Conservation (phyloP, 2,113 vertebrate species). For the Psammodynastes pulverulentus region DNA sequence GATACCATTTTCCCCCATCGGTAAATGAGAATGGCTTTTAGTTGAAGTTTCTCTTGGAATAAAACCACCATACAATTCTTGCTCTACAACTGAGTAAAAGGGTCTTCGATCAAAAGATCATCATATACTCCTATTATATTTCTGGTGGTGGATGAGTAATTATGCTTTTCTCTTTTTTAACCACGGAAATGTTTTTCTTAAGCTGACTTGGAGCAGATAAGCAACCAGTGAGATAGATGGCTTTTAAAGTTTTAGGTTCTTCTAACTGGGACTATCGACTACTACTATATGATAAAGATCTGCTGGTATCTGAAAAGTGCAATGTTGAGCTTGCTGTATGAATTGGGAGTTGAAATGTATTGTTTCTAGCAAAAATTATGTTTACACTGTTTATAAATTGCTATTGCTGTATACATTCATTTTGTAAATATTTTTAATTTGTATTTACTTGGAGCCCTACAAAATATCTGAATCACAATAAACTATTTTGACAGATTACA, state of each 20-base stretch:
- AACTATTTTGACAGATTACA: constrained; percentile 73
- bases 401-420: constrained; percentile 61
- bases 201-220: neutral
- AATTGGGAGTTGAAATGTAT: constrained; percentile 42
- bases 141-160: neutral
- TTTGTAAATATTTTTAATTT: constrained; percentile 75
- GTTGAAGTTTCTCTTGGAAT: neutral
- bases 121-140: neutral
- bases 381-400: constrained; percentile 52
- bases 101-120: neutral
- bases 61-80: neutral
- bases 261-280: neutral
- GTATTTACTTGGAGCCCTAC: constrained; percentile 69
- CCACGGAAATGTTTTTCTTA: neutral
- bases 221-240: neutral
- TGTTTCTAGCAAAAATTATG: constrained; percentile 49
- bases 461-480: constrained; percentile 71
- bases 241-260: neutral
- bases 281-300: neutral
- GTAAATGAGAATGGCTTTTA: neutral
- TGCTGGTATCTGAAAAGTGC: neutral
- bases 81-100: neutral
- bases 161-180: neutral
- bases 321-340: neutral
- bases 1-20: neutral